Percentiles rank a stretch among this genome's conserved stretches.
Evolutionary conservation across 2,888 invertebrate genomes (phyloP).

Genomic region (Carcina quercana): DNA sequence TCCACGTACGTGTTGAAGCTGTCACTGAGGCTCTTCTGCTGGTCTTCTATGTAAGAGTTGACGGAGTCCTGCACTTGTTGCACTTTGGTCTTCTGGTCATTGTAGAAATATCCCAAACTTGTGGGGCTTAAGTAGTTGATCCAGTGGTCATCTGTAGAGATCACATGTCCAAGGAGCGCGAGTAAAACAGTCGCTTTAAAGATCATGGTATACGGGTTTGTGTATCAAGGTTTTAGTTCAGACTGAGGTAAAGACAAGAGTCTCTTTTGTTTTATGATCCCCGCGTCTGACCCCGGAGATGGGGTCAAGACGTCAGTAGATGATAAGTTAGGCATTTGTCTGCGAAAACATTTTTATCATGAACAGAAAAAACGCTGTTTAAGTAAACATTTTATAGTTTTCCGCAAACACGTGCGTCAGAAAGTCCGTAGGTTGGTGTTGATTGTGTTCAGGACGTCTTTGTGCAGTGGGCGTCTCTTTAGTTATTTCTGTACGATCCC

Average conservation of each 20-base stretch:
- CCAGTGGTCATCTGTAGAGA: too few species aligned
- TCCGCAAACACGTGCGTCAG: too few species aligned
- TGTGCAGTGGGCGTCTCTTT: too few species aligned
- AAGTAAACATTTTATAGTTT: too few species aligned
- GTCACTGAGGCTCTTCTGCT: conserved; percentile 35
- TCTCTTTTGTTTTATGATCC: conserved; percentile 21
- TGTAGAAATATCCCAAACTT: conserved; percentile 20
- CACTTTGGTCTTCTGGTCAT: conserved; percentile 32
- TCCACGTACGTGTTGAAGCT: conserved; percentile 44
- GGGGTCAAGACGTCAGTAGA: conserved; percentile 27
- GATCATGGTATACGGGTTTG: conserved; percentile 20
- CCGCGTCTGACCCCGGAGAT: conserved; percentile 29
- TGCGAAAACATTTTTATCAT: conserved; percentile 8
- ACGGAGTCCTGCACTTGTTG: conserved; percentile 29
- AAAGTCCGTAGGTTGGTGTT: too few species aligned
- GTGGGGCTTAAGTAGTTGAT: conserved; percentile 4
- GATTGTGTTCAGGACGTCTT: too few species aligned
- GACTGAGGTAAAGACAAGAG: conserved; percentile 22
- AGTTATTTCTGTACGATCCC: too few species aligned
- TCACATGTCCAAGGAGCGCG: conserved; percentile 18
- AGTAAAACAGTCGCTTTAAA: conserved; percentile 7
- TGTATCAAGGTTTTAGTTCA: conserved; percentile 20
- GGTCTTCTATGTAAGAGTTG: conserved; percentile 39
- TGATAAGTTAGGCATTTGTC: conserved; percentile 18
- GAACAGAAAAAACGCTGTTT: too few species aligned